Evolutionary conservation across 2,797 vertebrate species (phyloP).

Genomic region (Sorex maritimensis): DNA sequence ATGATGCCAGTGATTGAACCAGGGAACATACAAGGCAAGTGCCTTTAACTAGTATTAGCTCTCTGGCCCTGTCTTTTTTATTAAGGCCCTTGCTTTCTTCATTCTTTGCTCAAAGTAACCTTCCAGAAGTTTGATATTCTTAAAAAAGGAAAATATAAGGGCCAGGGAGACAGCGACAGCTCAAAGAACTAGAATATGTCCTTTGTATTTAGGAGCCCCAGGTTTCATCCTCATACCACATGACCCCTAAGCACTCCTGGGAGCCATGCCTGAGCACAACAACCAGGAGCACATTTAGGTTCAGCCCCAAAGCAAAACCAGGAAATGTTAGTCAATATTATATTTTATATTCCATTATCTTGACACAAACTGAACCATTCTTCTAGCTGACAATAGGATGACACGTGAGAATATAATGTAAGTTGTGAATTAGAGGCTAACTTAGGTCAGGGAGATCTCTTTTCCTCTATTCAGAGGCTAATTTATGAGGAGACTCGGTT

Average conservation of each 20-base stretch:
- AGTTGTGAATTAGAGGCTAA: constrained; percentile 32
- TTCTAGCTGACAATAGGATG: constrained; percentile 51
- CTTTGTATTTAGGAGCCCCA: no score
- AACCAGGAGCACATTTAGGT: no score
- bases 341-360: background rate
- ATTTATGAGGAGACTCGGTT: background rate
- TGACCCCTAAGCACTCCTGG: no score
- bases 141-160: constrained; percentile 2
- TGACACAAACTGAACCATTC: background rate
- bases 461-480: background rate
- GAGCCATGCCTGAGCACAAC: no score
- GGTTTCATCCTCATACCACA: no score
- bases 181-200: no score
- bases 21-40: no score
- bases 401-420: background rate
- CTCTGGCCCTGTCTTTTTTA: background rate
- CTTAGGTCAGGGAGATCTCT: constrained; percentile 42
- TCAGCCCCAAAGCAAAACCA: no score
- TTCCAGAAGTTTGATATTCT: constrained; percentile 40
- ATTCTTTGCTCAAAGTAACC: constrained; percentile 33
- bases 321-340: background rate
- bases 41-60: no score
- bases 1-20: no score
- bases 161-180: no score
- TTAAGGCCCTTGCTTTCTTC: background rate